phyloP scores from a whole-genome alignment of 2,888 invertebrate genomes.

The Oscheius sp. region DNA sequence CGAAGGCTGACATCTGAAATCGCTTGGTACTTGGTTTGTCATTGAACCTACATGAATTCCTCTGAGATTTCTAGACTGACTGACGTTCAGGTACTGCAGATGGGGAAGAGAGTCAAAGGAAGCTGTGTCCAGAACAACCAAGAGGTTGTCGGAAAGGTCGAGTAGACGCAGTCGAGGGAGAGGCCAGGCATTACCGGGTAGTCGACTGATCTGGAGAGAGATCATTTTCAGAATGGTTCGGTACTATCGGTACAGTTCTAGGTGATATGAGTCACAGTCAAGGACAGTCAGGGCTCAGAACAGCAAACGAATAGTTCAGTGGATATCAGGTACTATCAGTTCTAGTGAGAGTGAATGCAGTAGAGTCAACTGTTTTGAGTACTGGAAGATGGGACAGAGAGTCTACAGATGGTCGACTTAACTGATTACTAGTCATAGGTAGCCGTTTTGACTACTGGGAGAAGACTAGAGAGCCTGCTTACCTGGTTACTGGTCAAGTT shows the following conservation, averaged over 20 bases:
- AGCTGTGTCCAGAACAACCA: slow-evolving; percentile 58
- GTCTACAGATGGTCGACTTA: too few relatives aligned
- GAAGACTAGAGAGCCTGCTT: neutral
- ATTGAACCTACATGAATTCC: slow-evolving; percentile 47
- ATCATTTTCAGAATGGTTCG: too few relatives aligned
- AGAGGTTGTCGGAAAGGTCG: slow-evolving; percentile 51
- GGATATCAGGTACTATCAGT: too few relatives aligned
- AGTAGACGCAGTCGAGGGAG: slow-evolving; percentile 44
- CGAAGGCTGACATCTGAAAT: slow-evolving; percentile 53
- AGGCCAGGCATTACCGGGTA: slow-evolving; percentile 59
- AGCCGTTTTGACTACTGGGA: too few relatives aligned
- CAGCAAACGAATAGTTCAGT: too few relatives aligned
- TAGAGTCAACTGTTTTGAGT: too few relatives aligned
- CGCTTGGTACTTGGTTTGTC: neutral
- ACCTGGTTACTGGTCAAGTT: slow-evolving; percentile 54
- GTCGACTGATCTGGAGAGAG: slow-evolving; percentile 41
- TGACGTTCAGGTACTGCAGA: slow-evolving; percentile 51
- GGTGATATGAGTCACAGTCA: too few relatives aligned
- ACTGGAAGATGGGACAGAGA: too few relatives aligned
- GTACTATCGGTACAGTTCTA: too few relatives aligned
- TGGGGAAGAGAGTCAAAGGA: slow-evolving; percentile 53
- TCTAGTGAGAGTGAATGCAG: too few relatives aligned
- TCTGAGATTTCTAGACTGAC: slow-evolving; percentile 49
- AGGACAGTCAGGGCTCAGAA: too few relatives aligned
- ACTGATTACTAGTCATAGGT: too few relatives aligned